A percentile compares a stretch with the other conserved stretches of the same genome.
These are phyloP conservation scores for Lutra lutra DNA, from an alignment of 2,797 vertebrate species.

Conservation along the genomic window DNA sequence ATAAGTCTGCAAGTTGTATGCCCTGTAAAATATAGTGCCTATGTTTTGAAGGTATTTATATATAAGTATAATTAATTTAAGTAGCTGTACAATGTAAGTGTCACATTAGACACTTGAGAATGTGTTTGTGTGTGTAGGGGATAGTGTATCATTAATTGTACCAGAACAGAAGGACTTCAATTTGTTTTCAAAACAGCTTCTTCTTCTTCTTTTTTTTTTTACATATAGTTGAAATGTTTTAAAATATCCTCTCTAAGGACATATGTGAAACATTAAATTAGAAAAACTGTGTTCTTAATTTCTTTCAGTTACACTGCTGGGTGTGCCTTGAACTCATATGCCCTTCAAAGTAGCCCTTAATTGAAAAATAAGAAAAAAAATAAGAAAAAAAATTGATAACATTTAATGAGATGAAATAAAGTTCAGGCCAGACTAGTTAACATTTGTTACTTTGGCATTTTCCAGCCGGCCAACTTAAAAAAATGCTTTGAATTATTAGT, in stretches of 20 bases:
- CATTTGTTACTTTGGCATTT: slow-evolving; percentile 35
- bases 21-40: background rate
- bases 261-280: slow-evolving; percentile 22
- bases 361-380: background rate
- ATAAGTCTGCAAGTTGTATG: background rate
- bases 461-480: background rate
- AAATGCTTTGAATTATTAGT: background rate
- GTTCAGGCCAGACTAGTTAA: slow-evolving; percentile 16
- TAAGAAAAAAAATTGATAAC: background rate
- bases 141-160: background rate
- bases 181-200: background rate
- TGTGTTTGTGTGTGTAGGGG: background rate
- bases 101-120: background rate
- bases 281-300: slow-evolving; percentile 3
- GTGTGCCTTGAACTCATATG: background rate
- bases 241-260: slow-evolving; percentile 31
- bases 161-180: background rate
- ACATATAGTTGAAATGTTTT: background rate
- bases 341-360: slow-evolving; percentile 10
- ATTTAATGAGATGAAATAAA: background rate
- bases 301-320: background rate
- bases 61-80: background rate
- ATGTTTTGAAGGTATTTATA: background rate
- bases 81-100: background rate
- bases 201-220: background rate